A percentile compares a stretch with the other conserved stretches of the same genome.
Evolutionary conservation across 2,888 invertebrate species (phyloP).

Genomic region (Spodoptera littoralis): DNA sequence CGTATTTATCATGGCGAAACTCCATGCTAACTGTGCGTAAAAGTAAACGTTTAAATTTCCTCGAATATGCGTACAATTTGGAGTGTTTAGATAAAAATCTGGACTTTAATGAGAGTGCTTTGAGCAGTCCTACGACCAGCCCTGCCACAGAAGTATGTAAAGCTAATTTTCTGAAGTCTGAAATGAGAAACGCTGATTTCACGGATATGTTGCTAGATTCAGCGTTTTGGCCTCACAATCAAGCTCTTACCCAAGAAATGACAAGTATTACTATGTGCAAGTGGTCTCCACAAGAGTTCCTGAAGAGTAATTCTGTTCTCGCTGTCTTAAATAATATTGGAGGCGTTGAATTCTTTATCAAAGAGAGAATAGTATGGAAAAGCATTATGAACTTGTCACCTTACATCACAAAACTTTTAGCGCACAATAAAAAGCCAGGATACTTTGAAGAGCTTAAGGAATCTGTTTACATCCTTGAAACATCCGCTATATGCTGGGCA

Average conservation of each 20-base stretch:
- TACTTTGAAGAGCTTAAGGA: constrained; percentile 66
- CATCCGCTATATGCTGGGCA: constrained; percentile 76
- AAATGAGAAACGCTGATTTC: constrained; percentile 70
- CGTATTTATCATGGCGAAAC: constrained; percentile 69
- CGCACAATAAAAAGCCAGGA: constrained; percentile 43
- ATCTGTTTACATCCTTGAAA: constrained; percentile 65
- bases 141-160: constrained; percentile 69
- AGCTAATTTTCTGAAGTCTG: constrained; percentile 57
- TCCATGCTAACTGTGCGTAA: constrained; percentile 68
- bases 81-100: constrained; percentile 73
- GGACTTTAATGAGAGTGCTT: constrained; percentile 66
- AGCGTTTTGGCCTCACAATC: constrained; percentile 77
- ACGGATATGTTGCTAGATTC: constrained; percentile 76
- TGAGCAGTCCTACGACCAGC: constrained; percentile 68
- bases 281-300: constrained; percentile 74
- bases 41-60: constrained; percentile 72
- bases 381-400: constrained; percentile 68
- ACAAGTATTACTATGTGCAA: constrained; percentile 63
- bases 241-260: constrained; percentile 70
- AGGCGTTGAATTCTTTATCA: constrained; percentile 69
- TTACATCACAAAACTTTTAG: constrained; percentile 56
- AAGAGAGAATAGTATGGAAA: constrained; percentile 61
- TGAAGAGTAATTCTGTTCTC: constrained; percentile 64
- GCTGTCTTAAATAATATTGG: constrained; percentile 79
- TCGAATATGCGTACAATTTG: constrained; percentile 71